Evolutionary conservation across 1,140 invertebrate genomes (phyloP).

Genomic region (Pogonomyrmex barbatus): DNA sequence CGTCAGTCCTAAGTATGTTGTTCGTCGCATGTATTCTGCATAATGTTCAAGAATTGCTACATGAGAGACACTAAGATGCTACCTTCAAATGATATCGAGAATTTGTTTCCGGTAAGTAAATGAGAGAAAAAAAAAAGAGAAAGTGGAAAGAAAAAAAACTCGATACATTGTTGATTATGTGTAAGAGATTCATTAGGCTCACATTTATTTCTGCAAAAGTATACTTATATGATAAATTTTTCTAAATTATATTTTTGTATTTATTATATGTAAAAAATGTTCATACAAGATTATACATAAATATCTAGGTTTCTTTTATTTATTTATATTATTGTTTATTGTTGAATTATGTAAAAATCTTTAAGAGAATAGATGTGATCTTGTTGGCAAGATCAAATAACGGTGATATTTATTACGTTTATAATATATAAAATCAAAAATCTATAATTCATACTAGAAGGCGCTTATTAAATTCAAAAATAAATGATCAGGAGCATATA

Average conservation of each 20-base stretch:
- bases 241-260: no score
- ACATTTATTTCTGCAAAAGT: no score
- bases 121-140: neutral
- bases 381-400: neutral
- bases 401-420: neutral
- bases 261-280: no score
- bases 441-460: neutral
- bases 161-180: neutral
- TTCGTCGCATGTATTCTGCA: neutral
- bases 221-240: no score
- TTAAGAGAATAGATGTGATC: neutral
- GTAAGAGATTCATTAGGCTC: neutral
- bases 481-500: no score
- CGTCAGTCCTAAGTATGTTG: no score
- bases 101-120: constrained; percentile 61
- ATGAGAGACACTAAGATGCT: neutral
- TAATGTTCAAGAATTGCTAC: neutral
- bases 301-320: neutral
- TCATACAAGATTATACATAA: no score
- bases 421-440: neutral
- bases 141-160: neutral
- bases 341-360: neutral
- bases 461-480: no score
- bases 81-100: constrained; percentile 19
- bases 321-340: neutral